Base-by-base conservation (phyloP, 2,113 vertebrate genomes). In the Ceyx melanurus region DNA sequence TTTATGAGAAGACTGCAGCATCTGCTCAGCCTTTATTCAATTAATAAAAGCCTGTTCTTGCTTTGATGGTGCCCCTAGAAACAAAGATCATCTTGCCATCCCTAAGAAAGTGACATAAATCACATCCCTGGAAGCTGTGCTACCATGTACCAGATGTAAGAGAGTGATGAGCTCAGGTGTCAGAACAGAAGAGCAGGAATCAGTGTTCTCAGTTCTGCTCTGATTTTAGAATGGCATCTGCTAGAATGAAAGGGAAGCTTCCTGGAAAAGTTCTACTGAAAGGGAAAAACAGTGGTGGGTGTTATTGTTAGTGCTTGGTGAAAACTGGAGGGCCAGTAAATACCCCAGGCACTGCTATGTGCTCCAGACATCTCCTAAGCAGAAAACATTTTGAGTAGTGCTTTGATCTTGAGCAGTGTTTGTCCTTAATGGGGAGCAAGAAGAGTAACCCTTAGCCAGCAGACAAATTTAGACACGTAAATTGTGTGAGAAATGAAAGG, bases 1-100 rank as follows among this genome's bases (percentile, higher is more conserved):
- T n/a, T 90, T 82, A 8, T 2, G 37, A 43, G n/a, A 46, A 86
- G 51, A 37, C 31, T 83, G 61, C n/a, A 88, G 43, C 91, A 78
- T 85, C 91, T 94, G 57, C 71, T 87, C 48, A 85, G 19, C 45
- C 40, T 84, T 89, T 72, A 68, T 76, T 57, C 17, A 53, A 85
- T 62, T 82, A 83, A 82, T 73, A 89, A 79, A 87, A 87, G 35
- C 20, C 31, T 76, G 23, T 50, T 84, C 58, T 65, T 62, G n/a
- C 71, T 92, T 84, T 92, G 81, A 53, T 45, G 48, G 20, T 81
- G 74, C 40, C 82, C 28, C 54, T 68, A 65, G 71, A 85, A 90
- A 65, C 28, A 81, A 40, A 53, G 57, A 84, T 35, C 18, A 3
- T 57, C 62, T 75, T 57, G 31, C n/a, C 45, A 33, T 79, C 40